Conservation (phyloP, 2,797 vertebrate genomes). For the Trachurus trachurus region DNA sequence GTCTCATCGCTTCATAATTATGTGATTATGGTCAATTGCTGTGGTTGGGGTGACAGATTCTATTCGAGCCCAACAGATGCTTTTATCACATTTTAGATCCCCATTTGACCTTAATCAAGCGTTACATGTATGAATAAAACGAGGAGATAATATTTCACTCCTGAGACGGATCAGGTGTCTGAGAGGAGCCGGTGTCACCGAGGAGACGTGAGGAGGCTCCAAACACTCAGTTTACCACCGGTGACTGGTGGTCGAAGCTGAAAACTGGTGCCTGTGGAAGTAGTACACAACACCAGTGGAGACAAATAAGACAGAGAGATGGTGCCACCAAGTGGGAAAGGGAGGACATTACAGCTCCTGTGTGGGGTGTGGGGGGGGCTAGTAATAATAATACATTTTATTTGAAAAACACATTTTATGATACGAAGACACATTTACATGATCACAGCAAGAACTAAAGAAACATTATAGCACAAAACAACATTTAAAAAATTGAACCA, state of each 20-base stretch:
- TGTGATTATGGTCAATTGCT: constrained; percentile 77
- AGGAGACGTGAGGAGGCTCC: constrained; percentile 6
- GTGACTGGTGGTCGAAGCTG: neutral
- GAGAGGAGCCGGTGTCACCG: constrained; percentile 2
- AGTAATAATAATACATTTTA: too few species aligned
- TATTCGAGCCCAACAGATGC: constrained; percentile 70
- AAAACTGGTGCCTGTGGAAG: neutral
- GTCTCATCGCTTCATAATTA: constrained; percentile 78
- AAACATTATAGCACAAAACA: too few species aligned
- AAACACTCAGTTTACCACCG: constrained; percentile 13
- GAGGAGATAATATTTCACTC: constrained; percentile 52
- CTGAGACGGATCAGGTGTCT: constrained; percentile 48
- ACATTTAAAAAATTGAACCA: too few species aligned
- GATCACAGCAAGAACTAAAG: too few species aligned
- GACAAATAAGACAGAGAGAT: constrained; percentile 9
- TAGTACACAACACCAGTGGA: neutral
- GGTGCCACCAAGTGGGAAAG: constrained; percentile 66
- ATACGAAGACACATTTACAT: too few species aligned
- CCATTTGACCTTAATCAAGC: constrained; percentile 73
- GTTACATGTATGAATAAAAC: constrained; percentile 66
- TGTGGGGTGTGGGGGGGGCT: too few species aligned
- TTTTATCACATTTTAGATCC: constrained; percentile 74
- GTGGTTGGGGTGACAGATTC: constrained; percentile 69
- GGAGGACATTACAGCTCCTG: constrained; percentile 29
- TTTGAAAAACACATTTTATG: too few species aligned